Conservation (phyloP, 2,113 vertebrate genomes). For the Malurus cyaneus region DNA sequence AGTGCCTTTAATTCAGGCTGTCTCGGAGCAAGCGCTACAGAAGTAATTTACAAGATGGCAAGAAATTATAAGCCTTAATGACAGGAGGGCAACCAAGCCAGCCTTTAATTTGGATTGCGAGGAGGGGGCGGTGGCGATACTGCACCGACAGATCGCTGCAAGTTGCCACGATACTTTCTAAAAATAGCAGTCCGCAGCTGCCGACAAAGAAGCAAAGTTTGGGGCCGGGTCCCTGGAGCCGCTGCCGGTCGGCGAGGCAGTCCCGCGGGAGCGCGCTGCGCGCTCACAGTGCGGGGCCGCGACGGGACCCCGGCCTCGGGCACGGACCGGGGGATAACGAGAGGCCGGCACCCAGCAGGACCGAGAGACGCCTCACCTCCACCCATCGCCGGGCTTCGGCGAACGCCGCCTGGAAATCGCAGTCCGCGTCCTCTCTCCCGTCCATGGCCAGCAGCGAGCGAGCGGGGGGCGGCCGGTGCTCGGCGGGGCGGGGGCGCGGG, state of each 20-base stretch:
- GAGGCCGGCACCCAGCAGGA: not conserved
- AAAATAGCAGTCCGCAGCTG: not conserved
- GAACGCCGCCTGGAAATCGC: slow-evolving; percentile 78
- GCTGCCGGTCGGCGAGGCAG: not conserved
- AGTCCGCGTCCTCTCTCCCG: slow-evolving; percentile 76
- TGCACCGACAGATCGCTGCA: not conserved
- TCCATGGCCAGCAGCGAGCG: slow-evolving; percentile 70
- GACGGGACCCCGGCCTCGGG: not conserved
- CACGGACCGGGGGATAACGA: rapidly evolving
- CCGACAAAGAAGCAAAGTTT: not conserved
- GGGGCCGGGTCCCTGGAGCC: not conserved
- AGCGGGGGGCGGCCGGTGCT: not conserved
- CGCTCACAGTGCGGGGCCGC: not conserved
- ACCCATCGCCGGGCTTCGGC: slow-evolving; percentile 87
- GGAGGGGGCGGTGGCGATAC: not conserved
- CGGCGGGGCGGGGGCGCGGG: not conserved
- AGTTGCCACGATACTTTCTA: not conserved
- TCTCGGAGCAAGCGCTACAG: not conserved
- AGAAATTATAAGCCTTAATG: not conserved
- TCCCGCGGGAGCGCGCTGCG: not conserved
- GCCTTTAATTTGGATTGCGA: not conserved
- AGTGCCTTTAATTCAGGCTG: not conserved
- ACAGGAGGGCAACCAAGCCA: not conserved
- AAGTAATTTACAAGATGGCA: not conserved
- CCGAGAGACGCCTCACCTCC: slow-evolving; percentile 78